These are phyloP conservation scores for Micrasema minimum DNA, from an alignment of 1,140 invertebrate genomes.

Conservation along the genomic window DNA sequence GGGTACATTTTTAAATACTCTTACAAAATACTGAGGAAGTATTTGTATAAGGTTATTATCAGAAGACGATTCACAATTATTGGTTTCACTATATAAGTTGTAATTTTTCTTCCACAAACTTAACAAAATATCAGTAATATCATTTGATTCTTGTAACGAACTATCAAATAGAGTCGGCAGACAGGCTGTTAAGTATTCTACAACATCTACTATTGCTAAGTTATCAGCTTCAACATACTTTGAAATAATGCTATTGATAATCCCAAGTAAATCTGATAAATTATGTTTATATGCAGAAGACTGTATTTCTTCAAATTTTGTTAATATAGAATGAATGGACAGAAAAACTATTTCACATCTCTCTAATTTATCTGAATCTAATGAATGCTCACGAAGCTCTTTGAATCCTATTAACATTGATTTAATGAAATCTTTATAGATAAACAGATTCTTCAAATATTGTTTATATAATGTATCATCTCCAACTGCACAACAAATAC, in stretches of 20 bases:
- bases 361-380: conserved; percentile 56
- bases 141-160: conserved; percentile 17
- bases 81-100: background rate
- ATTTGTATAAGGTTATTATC: conserved; percentile 17
- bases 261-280: conserved; percentile 55
- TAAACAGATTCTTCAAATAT: conserved; percentile 60
- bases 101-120: conserved; percentile 33
- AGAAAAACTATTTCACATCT: conserved; percentile 60
- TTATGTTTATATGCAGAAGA: conserved; percentile 57
- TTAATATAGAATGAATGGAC: conserved; percentile 59
- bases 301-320: conserved; percentile 58
- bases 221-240: conserved; percentile 60
- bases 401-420: conserved; percentile 57
- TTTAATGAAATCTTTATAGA: conserved; percentile 57
- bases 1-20: conserved; percentile 38
- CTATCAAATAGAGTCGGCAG: conserved; percentile 39
- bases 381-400: conserved; percentile 49
- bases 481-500: conserved; percentile 63
- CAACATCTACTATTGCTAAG: conserved; percentile 59
- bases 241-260: conserved; percentile 60
- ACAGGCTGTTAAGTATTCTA: conserved; percentile 59
- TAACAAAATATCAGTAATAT: conserved; percentile 34
- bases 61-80: background rate
- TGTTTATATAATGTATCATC: conserved; percentile 56
- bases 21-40: conserved; percentile 48